Evolutionary conservation across 2,113 vertebrate genomes (phyloP), one percentile per base, ranked within the genome.

Genomic region (Ammodramus savannarum): DNA sequence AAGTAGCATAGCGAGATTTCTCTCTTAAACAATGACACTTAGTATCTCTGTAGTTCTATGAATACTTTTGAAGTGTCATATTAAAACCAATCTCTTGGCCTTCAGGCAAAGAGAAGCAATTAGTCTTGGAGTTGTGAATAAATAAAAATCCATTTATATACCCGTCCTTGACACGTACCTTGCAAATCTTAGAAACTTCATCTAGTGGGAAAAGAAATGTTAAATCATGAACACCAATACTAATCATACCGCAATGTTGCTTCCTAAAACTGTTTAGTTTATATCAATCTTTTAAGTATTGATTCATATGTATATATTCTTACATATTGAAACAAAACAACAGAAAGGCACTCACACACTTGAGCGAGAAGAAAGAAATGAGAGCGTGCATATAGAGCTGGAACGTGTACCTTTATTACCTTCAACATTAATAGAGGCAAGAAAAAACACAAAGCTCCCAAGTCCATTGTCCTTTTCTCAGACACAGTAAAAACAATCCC

Each of bases 71-170:
- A 98, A 98, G 98, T 98, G 97, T 98, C 98, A 97, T 98, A 98
- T 98, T 98, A 98, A 98, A 98, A 98, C 98, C 98, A 98, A 98
- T 98, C 98, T 98, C 97, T 91, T 97, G 98, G 98, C 98, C 98
- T 98, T 97, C 97, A 98, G 98, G 98, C 98, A 98, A 98, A 98
- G 97, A 97, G 98, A 98, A 98, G 98, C 98, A 98, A 98, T 98
- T 98, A 98, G 98, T 98, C 97, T 98, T 98, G 96, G 97, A 98
- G 98, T 98, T 98, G 98, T 98, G 98, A 98, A 98, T 98, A 98
- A 98, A 98, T 98, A 98, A 98, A 98, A 98, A 98, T 98, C 98
- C 98, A 98, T 98, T 98, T 98, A 98, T 98, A 98, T 95, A 98
- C 97, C 97, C 97, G 98, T 98, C 98, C 98, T 98, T 98, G 98